Base-by-base conservation (phyloP, 2,797 vertebrate species). In the Malurus leucopterus region DNA sequence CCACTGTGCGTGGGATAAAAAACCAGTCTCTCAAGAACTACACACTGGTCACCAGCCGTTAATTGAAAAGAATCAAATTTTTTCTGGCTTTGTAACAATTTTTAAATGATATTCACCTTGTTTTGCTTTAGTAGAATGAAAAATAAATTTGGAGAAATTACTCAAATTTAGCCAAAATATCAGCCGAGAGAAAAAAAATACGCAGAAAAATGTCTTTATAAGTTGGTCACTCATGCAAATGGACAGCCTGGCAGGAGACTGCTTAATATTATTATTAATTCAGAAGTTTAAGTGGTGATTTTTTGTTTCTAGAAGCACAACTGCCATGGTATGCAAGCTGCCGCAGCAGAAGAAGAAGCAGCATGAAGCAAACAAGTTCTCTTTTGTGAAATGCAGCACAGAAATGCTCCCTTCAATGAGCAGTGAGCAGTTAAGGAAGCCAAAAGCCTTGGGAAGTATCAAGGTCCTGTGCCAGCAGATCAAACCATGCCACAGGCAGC, bases 391-490 rank as follows among this genome's bases (percentile, higher is more conserved):
- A 19, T 2, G 3, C 30, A 57, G 55, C 15, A 50, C 30, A 89
- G 49, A 78, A 87, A 63, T 3, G 3, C 40, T 68, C 24, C 10
- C 24, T 40, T 26, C 15, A 62, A 5, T 0, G 2, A 3, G 4
- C 32, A 76, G 32, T 4, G 26, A 86, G 32, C 15, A 29, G 12
- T 57, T 84, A 18, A 64, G 43, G 40, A 88, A 89, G n/a, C 13
- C 50, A 62, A 86, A 81, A 81, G n/a, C 3, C 9, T 30, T 36
- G 53, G 36, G 57, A 88, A 58, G 53, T 29, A 59, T 24, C 63
- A 50, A 41, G 6, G 5, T 65, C 36, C 34, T 40, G 1, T 0
- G 2, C 41, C 0, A 50, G 15, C 24, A 77, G 32, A 43, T 40
- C 15, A 75, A 78, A 47, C 17, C 36, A 23, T 2, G 26, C 30